phyloP scores from a whole-genome alignment of 1,140 invertebrate species.

The Trichomalopsis sarcophagae region DNA sequence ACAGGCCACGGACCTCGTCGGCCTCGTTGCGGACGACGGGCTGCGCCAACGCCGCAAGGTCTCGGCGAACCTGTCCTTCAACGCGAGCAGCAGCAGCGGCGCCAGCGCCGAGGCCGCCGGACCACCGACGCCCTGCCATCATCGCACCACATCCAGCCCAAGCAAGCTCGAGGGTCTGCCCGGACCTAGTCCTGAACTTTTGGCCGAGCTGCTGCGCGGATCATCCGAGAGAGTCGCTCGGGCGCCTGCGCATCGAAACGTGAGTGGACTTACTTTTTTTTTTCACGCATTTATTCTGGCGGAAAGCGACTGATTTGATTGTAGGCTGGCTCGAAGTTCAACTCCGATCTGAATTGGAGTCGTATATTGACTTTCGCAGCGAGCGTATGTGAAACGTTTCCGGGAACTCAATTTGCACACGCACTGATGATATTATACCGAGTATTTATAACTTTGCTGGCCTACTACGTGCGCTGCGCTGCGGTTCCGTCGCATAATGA shows the following conservation, averaged over 20 bases:
- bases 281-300: too few species aligned
- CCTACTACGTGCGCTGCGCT: background rate
- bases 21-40: constrained; percentile 58
- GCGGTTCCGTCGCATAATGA: background rate
- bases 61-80: constrained; percentile 70
- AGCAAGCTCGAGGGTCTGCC: constrained; percentile 82
- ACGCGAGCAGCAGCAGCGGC: constrained; percentile 63
- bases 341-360: background rate
- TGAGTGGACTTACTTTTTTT: constrained; percentile 7
- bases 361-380: background rate
- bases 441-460: background rate
- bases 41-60: constrained; percentile 67
- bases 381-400: background rate
- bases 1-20: constrained; percentile 62
- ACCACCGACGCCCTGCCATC: constrained; percentile 77
- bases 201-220: constrained; percentile 84
- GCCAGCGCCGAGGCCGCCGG: constrained; percentile 62
- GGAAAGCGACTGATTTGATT: background rate
- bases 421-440: background rate
- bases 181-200: constrained; percentile 81
- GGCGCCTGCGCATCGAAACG: constrained; percentile 52
- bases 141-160: constrained; percentile 86
- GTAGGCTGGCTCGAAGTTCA: background rate
- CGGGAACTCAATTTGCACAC: background rate
- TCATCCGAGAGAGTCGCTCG: constrained; percentile 83